Evolutionary conservation across 2,888 invertebrate species (phyloP).

Genomic region (Dysmachus trigonus): DNA sequence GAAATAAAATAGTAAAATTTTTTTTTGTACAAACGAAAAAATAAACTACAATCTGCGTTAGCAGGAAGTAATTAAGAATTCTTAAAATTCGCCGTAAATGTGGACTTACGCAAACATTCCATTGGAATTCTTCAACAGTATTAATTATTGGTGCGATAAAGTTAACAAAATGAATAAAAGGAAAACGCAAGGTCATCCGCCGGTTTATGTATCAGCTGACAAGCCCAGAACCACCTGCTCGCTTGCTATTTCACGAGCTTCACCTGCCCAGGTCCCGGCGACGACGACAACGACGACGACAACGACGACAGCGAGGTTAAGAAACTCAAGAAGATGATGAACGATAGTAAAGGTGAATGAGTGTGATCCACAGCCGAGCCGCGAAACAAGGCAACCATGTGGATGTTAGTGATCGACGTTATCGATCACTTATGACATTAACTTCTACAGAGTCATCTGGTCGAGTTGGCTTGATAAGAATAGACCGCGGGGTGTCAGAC

Average conservation of each 20-base stretch:
- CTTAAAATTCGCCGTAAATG: background rate
- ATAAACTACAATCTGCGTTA: background rate
- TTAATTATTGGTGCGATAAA: conserved; percentile 9
- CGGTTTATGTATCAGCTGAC: conserved; percentile 11
- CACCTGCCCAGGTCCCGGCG: background rate
- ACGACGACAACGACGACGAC: background rate
- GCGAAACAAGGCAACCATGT: no score
- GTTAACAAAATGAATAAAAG: background rate
- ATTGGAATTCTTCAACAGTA: background rate
- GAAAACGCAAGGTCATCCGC: conserved; percentile 1
- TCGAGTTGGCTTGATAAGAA: conserved; percentile 9
- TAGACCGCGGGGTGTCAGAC: background rate
- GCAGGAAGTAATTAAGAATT: background rate
- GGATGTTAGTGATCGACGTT: background rate
- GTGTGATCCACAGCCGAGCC: background rate
- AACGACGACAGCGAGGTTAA: background rate
- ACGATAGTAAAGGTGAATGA: conserved; percentile 21
- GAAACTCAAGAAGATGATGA: conserved; percentile 21
- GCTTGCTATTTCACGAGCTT: background rate
- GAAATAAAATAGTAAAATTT: background rate
- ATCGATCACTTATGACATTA: background rate
- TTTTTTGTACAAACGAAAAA: background rate
- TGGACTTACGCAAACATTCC: background rate
- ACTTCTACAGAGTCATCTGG: background rate
- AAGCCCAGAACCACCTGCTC: background rate